Conservation (phyloP, 1,140 invertebrate genomes). For the Neomicropteryx cornuta region DNA sequence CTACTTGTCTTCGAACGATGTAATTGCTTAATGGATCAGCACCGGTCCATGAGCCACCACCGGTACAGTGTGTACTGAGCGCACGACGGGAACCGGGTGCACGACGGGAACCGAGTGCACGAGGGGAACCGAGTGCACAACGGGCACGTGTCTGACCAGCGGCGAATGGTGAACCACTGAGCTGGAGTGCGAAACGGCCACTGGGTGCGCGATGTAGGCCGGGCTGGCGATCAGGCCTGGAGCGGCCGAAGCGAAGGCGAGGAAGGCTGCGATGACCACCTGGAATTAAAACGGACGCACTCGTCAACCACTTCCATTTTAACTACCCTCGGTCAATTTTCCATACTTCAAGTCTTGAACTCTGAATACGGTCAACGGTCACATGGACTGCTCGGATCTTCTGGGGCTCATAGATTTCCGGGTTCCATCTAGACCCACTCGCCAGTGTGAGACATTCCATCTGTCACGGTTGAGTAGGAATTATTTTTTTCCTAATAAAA, state of each 20-base stretch:
- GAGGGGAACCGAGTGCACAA: conserved; percentile 18
- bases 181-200: conserved; percentile 8
- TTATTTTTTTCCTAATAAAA: too few species aligned
- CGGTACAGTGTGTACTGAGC: conserved; percentile 7
- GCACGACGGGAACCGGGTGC: conserved; percentile 14
- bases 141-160: conserved; percentile 20
- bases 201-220: conserved; percentile 16
- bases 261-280: conserved; percentile 23
- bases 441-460: too few species aligned
- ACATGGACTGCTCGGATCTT: too few species aligned
- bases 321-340: too few species aligned
- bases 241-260: conserved; percentile 21
- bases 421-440: too few species aligned
- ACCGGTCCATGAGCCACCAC: conserved; percentile 9
- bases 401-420: too few species aligned
- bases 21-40: too few species aligned
- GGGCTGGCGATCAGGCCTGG: conserved; percentile 25
- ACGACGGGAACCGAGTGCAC: conserved; percentile 17
- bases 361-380: too few species aligned
- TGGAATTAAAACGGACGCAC: conserved; percentile 17
- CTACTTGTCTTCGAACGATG: too few species aligned
- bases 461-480: too few species aligned
- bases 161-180: conserved; percentile 18
- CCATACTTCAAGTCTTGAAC: too few species aligned
- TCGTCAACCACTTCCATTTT: too few species aligned